phyloP scores from a whole-genome alignment of 1,140 invertebrate species.

The Pygmarrhopalites habei region DNA sequence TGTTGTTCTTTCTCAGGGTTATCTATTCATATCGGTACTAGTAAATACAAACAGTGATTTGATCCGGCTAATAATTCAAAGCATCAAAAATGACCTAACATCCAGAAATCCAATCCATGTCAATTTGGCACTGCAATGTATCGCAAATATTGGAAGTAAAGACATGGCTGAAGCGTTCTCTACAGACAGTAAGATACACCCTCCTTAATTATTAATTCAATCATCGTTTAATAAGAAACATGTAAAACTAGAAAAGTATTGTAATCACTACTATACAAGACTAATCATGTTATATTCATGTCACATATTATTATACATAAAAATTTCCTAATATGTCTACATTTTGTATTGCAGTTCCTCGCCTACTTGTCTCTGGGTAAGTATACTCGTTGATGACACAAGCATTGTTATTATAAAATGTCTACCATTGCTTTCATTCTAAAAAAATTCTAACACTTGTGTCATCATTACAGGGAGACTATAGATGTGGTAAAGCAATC shows the following conservation, averaged over 20 bases:
- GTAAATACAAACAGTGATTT: constrained; percentile 98
- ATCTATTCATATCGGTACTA: constrained; percentile 97
- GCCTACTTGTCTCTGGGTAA: constrained; percentile 92
- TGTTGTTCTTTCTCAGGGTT: constrained; percentile 66
- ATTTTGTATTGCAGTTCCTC: no score
- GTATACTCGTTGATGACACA: no score
- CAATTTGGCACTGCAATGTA: constrained; percentile 98
- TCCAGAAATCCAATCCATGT: constrained; percentile 97
- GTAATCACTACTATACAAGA: no score
- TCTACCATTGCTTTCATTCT: constrained; percentile 4
- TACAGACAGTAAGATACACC: no score
- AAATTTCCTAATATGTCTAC: no score
- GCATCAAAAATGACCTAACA: constrained; percentile 96
- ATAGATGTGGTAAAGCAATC: constrained; percentile 99
- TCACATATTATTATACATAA: no score
- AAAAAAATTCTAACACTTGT: constrained; percentile 6
- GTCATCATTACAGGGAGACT: constrained; percentile 67
- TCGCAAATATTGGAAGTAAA: constrained; percentile 98
- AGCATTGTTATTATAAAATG: neutral
- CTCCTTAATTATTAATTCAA: no score
- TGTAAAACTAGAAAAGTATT: no score
- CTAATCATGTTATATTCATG: no score
- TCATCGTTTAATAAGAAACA: no score
- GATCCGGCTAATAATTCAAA: constrained; percentile 98
- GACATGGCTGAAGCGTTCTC: constrained; percentile 99